Conservation (phyloP, 2,113 vertebrate species). For the Perca flavescens region DNA sequence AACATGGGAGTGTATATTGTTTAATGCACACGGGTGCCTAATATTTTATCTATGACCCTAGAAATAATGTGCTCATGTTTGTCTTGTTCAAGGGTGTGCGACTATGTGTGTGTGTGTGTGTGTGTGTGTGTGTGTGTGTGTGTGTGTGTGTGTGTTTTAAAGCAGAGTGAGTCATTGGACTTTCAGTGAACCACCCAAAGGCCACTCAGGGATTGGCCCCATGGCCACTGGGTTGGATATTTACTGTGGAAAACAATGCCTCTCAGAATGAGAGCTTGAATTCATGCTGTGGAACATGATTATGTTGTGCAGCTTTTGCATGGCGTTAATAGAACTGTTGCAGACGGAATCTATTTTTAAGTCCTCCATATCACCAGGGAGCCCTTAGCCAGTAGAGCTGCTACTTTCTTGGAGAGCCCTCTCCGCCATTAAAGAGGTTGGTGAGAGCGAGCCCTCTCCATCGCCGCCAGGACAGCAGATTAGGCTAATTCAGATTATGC, state of each 20-base stretch:
- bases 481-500: conserved; percentile 83
- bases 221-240: conserved; percentile 20
- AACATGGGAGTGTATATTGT: conserved; percentile 2
- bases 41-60: conserved; percentile 28
- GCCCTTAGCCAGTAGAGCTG: background rate
- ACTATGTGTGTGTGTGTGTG: background rate
- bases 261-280: conserved; percentile 13
- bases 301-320: conserved; percentile 24
- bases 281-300: conserved; percentile 23
- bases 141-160: conserved; percentile 19
- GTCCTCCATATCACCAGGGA: conserved; percentile 4
- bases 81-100: conserved; percentile 21
- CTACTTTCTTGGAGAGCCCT: conserved; percentile 35
- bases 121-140: conserved; percentile 8
- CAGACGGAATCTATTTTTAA: conserved; percentile 42
- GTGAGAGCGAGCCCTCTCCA: conserved; percentile 40
- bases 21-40: conserved; percentile 23
- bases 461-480: conserved; percentile 66
- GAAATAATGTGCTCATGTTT: conserved; percentile 37
- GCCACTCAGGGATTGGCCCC: background rate
- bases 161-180: conserved; percentile 17
- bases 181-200: conserved; percentile 48
- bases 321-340: conserved; percentile 26
- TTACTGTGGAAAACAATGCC: conserved; percentile 45
- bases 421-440: conserved; percentile 14